Percentiles rank a stretch among this genome's conserved stretches.
These are phyloP conservation scores for Sinella curviseta DNA, from an alignment of 1,140 invertebrate species.

Conservation along the genomic window DNA sequence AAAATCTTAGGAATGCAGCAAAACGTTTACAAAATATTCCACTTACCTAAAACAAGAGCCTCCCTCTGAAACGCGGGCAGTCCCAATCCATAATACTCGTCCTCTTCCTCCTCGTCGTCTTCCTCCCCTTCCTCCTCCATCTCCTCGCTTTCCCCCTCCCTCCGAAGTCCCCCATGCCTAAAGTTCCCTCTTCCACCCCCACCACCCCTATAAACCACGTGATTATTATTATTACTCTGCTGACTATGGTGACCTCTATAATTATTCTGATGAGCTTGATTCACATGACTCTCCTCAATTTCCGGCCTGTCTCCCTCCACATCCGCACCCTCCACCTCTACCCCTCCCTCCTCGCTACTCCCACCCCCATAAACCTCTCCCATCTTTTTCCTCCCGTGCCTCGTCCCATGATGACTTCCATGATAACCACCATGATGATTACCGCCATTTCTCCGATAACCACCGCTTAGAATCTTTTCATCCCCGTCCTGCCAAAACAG, in stretches of 20 bases:
- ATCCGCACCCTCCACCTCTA: not conserved
- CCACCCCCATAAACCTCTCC: not conserved
- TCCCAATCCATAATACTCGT: not conserved
- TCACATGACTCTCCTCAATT: no score
- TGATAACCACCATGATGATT: not conserved
- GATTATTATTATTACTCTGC: not conserved
- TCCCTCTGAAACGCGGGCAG: conserved; percentile 3
- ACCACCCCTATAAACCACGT: not conserved
- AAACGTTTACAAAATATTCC: no score
- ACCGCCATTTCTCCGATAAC: not conserved
- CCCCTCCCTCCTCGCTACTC: not conserved
- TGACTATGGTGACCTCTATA: no score
- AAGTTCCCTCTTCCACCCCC: no score
- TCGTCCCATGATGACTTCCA: not conserved
- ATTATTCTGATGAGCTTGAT: no score
- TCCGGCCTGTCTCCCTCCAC: not conserved
- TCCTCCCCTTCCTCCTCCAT: no score
- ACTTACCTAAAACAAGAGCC: conserved; percentile 12
- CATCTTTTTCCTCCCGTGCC: not conserved
- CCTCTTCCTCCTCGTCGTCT: not conserved
- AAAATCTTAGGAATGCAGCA: no score
- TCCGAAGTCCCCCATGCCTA: no score
- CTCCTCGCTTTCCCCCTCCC: no score
- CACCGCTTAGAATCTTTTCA: conserved; percentile 8
- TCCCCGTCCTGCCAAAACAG: conserved; percentile 27